phyloP scores from a whole-genome alignment of 2,113 vertebrate genomes.

The Agapornis roseicollis region DNA sequence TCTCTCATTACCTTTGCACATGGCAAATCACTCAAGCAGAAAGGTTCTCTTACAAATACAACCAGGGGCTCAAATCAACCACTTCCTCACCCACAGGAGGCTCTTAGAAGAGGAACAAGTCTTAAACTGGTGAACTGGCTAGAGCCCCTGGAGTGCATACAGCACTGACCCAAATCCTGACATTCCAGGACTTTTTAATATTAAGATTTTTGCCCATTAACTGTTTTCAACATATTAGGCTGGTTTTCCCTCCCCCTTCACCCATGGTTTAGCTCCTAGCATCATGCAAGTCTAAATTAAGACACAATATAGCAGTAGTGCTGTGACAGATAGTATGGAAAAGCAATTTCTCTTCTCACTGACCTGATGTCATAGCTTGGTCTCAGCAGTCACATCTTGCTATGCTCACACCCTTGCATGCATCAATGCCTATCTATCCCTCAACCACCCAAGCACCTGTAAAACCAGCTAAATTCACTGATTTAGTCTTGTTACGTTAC shows the following conservation, averaged over 20 bases:
- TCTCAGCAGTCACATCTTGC: background rate
- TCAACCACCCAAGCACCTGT: background rate
- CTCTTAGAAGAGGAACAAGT: background rate
- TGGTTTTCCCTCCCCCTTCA: background rate
- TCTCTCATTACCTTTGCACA: background rate
- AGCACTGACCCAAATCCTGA: background rate
- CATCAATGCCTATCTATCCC: background rate
- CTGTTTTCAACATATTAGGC: background rate
- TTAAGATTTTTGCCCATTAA: background rate
- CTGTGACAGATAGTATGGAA: background rate
- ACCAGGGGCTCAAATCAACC: background rate
- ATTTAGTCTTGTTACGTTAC: background rate
- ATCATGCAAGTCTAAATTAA: background rate
- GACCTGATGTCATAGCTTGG: background rate
- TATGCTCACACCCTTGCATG: background rate
- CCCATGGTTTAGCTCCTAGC: background rate
- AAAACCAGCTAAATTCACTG: background rate
- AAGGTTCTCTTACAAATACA: background rate
- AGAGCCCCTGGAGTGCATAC: rapidly evolving
- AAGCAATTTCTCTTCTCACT: background rate
- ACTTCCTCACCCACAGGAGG: background rate
- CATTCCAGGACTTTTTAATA: rapidly evolving
- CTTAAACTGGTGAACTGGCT: background rate
- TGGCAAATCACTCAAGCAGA: background rate
- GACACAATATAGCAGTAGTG: background rate